Evolutionary conservation across 1,140 invertebrate species (phyloP).

Genomic region (Hypsibius dujardini): DNA sequence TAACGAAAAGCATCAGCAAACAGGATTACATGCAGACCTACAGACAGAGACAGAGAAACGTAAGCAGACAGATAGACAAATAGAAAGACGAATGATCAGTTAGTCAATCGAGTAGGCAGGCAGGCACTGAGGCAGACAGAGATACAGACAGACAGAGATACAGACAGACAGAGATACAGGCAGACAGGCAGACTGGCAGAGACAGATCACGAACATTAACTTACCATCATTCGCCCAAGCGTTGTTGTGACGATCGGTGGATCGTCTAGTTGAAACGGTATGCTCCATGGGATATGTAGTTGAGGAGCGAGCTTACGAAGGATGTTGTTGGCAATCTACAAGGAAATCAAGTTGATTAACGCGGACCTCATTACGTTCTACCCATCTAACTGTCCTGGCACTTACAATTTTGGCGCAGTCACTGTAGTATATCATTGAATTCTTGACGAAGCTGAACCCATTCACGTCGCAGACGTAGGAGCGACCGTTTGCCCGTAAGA

Average conservation of each 20-base stretch:
- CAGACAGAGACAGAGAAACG: too few species aligned
- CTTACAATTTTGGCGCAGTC: conserved; percentile 96
- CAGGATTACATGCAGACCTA: too few species aligned
- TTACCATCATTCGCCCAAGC: conserved; percentile 99
- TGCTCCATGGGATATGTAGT: conserved; percentile 84
- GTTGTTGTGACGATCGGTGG: conserved; percentile 96
- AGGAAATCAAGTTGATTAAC: conserved; percentile 22
- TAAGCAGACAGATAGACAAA: too few species aligned
- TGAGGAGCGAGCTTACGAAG: conserved; percentile 77
- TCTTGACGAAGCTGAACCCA: conserved; percentile 99
- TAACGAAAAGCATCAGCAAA: too few species aligned
- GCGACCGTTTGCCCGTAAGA: conserved; percentile 87
- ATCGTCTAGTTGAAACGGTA: conserved; percentile 90
- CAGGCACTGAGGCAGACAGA: too few species aligned
- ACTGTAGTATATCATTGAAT: conserved; percentile 98
- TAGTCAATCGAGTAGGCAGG: too few species aligned
- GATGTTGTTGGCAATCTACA: conserved; percentile 52
- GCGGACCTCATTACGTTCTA: conserved; percentile 22
- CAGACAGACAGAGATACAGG: too few species aligned
- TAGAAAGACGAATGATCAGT: too few species aligned
- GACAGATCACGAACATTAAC: too few species aligned
- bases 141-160: too few species aligned
- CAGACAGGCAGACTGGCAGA: too few species aligned
- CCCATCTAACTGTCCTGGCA: conserved; percentile 32
- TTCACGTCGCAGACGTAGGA: conserved; percentile 99